Conservation (phyloP, 2,888 invertebrate species). For the Emmelina monodactyla region DNA sequence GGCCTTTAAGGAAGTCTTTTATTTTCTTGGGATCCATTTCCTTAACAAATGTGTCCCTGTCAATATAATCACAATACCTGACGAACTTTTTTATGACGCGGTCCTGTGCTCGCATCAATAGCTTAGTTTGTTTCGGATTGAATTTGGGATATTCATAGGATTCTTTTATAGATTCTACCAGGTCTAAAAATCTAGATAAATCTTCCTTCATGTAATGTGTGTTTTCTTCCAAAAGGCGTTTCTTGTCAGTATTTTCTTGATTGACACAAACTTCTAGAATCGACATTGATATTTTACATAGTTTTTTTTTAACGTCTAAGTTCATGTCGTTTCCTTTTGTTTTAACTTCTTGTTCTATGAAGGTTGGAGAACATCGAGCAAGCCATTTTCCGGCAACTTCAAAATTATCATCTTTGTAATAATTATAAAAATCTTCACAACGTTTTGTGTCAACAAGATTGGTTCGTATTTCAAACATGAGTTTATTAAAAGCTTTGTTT, state of each 20-base stretch:
- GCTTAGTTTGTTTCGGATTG: constrained; percentile 28
- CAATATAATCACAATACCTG: constrained; percentile 22
- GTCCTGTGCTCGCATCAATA: constrained; percentile 28
- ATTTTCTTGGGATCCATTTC: constrained; percentile 25
- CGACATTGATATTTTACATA: constrained; percentile 28
- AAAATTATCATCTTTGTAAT: constrained; percentile 21
- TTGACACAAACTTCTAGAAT: constrained; percentile 21
- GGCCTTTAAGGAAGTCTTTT: constrained; percentile 6
- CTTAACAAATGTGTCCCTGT: constrained; percentile 34
- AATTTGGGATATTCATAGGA: constrained; percentile 20
- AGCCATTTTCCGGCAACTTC: constrained; percentile 34
- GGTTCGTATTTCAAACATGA: constrained; percentile 33
- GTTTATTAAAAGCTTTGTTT: constrained; percentile 31
- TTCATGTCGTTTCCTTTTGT: constrained; percentile 18
- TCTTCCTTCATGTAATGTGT: constrained; percentile 22
- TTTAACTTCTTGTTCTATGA: constrained; percentile 26
- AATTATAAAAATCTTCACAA: constrained; percentile 36
- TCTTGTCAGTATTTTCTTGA: constrained; percentile 3
- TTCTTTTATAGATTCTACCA: constrained; percentile 20
- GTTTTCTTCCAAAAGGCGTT: constrained; percentile 10
- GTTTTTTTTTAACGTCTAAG: constrained; percentile 22
- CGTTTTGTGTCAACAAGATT: constrained; percentile 32
- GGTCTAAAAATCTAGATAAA: constrained; percentile 27
- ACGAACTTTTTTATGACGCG: constrained; percentile 23
- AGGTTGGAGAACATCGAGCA: constrained; percentile 31